phyloP scores from a whole-genome alignment of 30 jellyfish, hydroid and myxozoan genomes.

The Aurelia coerulea region DNA sequence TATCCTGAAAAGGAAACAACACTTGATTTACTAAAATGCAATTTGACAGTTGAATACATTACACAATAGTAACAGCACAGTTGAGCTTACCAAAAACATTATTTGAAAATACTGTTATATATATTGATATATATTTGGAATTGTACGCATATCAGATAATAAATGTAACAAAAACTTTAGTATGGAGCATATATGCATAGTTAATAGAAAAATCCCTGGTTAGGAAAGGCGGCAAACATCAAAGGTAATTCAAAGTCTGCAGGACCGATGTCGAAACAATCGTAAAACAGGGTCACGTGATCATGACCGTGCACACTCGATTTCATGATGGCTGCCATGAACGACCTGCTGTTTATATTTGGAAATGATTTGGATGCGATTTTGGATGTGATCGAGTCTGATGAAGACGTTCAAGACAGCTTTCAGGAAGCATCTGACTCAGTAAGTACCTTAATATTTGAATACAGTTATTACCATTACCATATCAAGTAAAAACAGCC shows the following conservation, averaged over 20 bases:
- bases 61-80: no score
- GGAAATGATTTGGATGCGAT: slow-evolving; percentile 51
- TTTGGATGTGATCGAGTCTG: slow-evolving; percentile 45
- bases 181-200: no score
- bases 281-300: slow-evolving; percentile 40
- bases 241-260: not conserved
- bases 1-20: no score
- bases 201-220: slow-evolving; percentile 18
- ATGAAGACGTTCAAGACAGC: slow-evolving; percentile 32
- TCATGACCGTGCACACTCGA: slow-evolving; percentile 56
- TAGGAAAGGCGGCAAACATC: slow-evolving; percentile 35
- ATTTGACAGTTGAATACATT: no score
- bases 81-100: no score
- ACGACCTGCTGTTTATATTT: slow-evolving; percentile 16
- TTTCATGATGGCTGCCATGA: slow-evolving; percentile 16
- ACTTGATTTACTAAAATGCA: no score
- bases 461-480: not conserved
- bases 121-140: no score
- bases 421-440: slow-evolving; percentile 44
- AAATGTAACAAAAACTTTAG: no score
- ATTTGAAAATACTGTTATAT: no score
- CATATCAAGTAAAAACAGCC: no score
- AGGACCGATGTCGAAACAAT: slow-evolving; percentile 16
- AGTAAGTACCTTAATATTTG: slow-evolving; percentile 29
- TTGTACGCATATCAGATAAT: no score